Evolutionary conservation across 2,888 invertebrate genomes (phyloP), one percentile per base, ranked within the genome.

Genomic region (Eupithecia inturbata): DNA sequence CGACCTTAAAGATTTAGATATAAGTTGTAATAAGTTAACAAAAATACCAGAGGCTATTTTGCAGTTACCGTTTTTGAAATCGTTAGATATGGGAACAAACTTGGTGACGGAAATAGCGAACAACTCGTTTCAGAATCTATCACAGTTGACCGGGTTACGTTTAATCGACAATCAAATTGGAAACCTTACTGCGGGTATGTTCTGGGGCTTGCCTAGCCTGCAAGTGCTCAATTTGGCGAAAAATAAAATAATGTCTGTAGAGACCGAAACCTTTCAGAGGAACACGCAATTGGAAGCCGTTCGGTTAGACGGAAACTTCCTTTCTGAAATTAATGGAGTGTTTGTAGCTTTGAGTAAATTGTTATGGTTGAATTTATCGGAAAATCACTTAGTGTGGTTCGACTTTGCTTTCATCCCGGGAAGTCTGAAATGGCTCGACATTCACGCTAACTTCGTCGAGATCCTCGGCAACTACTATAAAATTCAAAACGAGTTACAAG

Each of bases 321-420:
- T 98, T 82, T 97, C 97, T 76, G 98, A 98, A 89, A 97, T 98
- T 85, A 98, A 98, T 91, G 98, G 98, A 14, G 97, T 98, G 79
- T 97, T 98, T 89, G 97, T 98, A 70, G 97, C 97, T 72, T 94
- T 98, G 78, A 96, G 97, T 62, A 97, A 97, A 82, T 95, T 98
- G 76, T 93, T 98, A 85, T 97, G 98, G 97, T 92, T 98, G 75
- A 98, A 98, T 94, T 95, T 98, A 73, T 98, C 98, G 60, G 97
- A 98, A 92, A 98, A 98, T 93, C 97, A 97, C 91, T 95, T 98
- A 85, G 97, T 97, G 53, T 98, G 98, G 97, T 98, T 98, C 92
- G 98, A 98, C 91, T 98, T 97, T 89, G 98, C 98, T 36, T 97
- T 98, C 85, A 96, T 98, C 81, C 98, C 98, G 12, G 96, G 96